A percentile compares a stretch with the other conserved stretches of the same genome.
phyloP scores from a whole-genome alignment of 1,140 invertebrate genomes.

The Thaumatotibia leucotreta region DNA sequence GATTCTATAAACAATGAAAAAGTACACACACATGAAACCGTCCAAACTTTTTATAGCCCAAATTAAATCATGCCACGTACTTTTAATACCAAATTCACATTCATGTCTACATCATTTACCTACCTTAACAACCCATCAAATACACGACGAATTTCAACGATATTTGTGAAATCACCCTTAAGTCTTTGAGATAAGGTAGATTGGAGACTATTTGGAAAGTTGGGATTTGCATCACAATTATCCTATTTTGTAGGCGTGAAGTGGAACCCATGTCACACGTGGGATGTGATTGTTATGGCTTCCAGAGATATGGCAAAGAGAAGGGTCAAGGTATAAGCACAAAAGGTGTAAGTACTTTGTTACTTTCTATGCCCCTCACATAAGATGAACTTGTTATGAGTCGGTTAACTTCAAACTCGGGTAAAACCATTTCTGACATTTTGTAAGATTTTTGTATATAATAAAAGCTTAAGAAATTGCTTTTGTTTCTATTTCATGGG shows the following conservation, averaged over 20 bases:
- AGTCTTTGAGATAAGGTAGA: background rate
- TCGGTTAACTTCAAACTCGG: too few relatives aligned
- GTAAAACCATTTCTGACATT: too few relatives aligned
- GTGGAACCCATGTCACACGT: constrained; percentile 7
- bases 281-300: background rate
- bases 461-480: too few relatives aligned
- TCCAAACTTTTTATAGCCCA: background rate
- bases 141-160: background rate
- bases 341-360: too few relatives aligned
- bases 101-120: constrained; percentile 6
- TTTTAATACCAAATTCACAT: background rate
- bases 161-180: background rate
- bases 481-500: too few relatives aligned
- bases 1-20: too few relatives aligned
- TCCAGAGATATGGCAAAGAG: too few relatives aligned
- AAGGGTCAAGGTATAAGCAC: too few relatives aligned
- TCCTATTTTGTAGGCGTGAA: constrained; percentile 4
- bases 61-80: background rate
- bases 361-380: too few relatives aligned
- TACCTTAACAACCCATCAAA: background rate
- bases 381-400: too few relatives aligned
- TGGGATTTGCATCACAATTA: constrained; percentile 7
- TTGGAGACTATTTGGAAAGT: background rate
- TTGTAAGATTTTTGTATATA: too few relatives aligned
- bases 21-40: background rate